Percentiles rank a stretch among this genome's conserved stretches.
Evolutionary conservation across 92 coral and sea anemone species (phyloP).

Genomic region (Meandrina meandrites): DNA sequence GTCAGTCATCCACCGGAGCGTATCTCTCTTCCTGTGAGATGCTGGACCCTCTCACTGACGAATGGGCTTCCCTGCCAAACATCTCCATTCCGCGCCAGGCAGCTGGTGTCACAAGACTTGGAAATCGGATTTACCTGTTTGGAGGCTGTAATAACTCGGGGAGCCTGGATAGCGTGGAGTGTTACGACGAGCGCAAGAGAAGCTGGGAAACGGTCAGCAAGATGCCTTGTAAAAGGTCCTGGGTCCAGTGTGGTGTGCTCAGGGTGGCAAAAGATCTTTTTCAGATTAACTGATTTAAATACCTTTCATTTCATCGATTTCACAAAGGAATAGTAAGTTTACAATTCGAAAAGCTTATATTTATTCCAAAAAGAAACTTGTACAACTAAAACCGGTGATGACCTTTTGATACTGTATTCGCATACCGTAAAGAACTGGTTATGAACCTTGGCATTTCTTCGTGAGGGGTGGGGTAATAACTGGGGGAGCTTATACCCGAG

Average conservation of each 20-base stretch:
- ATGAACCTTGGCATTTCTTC: too few species aligned
- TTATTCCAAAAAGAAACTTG: not conserved
- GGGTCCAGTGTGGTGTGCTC: constrained; percentile 77
- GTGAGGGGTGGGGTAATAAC: too few species aligned
- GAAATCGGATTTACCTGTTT: constrained; percentile 66
- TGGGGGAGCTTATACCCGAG: too few species aligned
- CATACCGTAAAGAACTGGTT: too few species aligned
- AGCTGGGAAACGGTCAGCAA: constrained; percentile 62
- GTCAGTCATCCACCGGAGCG: constrained; percentile 60
- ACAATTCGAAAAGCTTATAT: too few species aligned
- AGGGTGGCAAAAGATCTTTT: constrained; percentile 63
- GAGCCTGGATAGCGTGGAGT: constrained; percentile 70
- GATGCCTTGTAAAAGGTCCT: constrained; percentile 71
- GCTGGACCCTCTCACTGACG: constrained; percentile 52
- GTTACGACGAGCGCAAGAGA: constrained; percentile 53
- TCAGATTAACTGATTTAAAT: not conserved
- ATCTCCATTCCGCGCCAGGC: constrained; percentile 61
- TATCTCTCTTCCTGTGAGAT: constrained; percentile 69
- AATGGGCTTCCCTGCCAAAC: constrained; percentile 61
- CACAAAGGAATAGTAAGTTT: too few species aligned
- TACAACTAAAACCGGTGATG: not conserved
- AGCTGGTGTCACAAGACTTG: constrained; percentile 65
- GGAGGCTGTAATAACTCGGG: constrained; percentile 77
- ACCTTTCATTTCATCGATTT: too few species aligned
- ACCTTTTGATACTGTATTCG: too few species aligned